Percentiles rank a stretch among this genome's conserved stretches.
Evolutionary conservation across 2,797 vertebrate species (phyloP).

Genomic region (Psittacula echo): DNA sequence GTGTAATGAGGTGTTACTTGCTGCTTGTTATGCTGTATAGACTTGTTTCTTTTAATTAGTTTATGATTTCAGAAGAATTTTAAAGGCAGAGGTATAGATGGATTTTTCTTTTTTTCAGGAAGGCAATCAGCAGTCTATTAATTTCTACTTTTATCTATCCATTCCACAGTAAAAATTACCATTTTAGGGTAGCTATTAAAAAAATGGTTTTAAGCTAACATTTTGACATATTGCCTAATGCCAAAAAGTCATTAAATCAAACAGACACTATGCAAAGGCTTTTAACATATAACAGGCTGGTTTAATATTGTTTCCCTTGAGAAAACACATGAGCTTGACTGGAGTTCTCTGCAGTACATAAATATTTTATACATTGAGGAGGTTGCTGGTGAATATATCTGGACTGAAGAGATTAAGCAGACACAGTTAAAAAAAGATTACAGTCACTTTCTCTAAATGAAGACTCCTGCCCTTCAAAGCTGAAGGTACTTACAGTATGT

Average conservation of each 20-base stretch:
- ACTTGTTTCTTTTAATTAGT: neutral
- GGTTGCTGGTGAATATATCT: neutral
- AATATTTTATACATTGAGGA: slow-evolving; percentile 17
- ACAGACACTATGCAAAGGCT: neutral
- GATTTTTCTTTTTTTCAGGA: neutral
- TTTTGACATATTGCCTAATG: slow-evolving; percentile 12
- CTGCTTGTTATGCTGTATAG: neutral
- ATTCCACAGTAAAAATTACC: neutral
- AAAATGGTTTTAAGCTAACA: neutral
- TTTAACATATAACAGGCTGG: slow-evolving; percentile 11
- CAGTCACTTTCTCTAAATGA: neutral
- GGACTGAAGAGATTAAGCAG: neutral
- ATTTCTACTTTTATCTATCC: neutral
- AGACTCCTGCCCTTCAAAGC: neutral
- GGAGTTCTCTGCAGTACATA: neutral
- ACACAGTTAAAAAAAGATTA: neutral
- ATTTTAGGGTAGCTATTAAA: neutral
- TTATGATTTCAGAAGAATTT: neutral
- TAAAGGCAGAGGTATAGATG: neutral
- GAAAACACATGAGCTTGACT: neutral
- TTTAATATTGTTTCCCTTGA: slow-evolving; percentile 2
- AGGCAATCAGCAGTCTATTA: neutral
- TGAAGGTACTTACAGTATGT: neutral
- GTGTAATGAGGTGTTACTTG: neutral
- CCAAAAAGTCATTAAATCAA: slow-evolving; percentile 11